phyloP scores from a whole-genome alignment of 2,113 vertebrate genomes.

The Ailuropoda melanoleuca region DNA sequence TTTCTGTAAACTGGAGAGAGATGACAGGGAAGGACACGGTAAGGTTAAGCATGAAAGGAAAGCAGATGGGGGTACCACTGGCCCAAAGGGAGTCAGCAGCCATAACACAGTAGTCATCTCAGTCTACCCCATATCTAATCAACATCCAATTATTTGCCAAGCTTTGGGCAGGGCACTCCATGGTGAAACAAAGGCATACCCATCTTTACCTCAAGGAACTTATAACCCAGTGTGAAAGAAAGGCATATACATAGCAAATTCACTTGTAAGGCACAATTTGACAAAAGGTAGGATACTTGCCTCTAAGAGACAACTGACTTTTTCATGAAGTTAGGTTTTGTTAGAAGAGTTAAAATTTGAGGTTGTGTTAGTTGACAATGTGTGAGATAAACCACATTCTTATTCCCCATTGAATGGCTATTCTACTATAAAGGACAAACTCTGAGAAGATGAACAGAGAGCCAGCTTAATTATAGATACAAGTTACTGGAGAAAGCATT shows the following conservation, averaged over 20 bases:
- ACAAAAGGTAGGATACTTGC: background rate
- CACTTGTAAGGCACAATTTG: background rate
- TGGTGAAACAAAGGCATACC: background rate
- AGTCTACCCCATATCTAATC: background rate
- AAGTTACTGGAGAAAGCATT: background rate
- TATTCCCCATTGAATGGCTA: background rate
- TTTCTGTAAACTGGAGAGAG: background rate
- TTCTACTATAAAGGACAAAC: background rate
- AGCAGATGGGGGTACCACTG: rapidly evolving
- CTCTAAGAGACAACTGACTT: background rate
- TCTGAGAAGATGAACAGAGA: background rate
- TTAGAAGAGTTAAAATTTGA: background rate
- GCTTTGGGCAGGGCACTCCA: background rate
- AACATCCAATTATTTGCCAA: background rate
- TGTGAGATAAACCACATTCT: background rate
- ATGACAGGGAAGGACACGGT: background rate
- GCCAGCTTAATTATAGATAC: background rate
- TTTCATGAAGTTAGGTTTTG: background rate
- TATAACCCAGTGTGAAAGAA: background rate
- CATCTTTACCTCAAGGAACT: background rate
- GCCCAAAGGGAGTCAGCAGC: background rate
- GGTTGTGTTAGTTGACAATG: background rate
- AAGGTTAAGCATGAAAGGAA: background rate
- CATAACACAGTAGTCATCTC: background rate
- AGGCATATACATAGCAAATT: background rate